Base-by-base conservation (phyloP, 2,113 vertebrate genomes). In the Oreochromis aureus region DNA sequence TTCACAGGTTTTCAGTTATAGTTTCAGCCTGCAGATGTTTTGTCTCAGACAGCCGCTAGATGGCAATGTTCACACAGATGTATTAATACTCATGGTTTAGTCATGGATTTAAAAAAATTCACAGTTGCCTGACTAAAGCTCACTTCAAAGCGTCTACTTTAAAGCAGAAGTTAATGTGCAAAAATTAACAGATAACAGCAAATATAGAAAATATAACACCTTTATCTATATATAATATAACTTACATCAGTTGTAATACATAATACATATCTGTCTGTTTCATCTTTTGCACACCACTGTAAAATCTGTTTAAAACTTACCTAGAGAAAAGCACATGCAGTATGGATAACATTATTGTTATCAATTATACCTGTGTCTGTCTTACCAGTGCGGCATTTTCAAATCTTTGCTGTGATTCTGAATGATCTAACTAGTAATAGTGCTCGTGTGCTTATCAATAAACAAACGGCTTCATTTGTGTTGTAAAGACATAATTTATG, bases 31-130 rank as follows among this genome's bases (percentile, higher is more conserved):
- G 9, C 32, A 85, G 32, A 19, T 87, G 91, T 41, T 80, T 51
- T 89, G 83, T 78, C 39, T 48, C 51, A 44, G 5, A 81, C 4
- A 56, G 83, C 92, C 95, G 93, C 94, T 78, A 90, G 95, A 87
- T 91, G 94, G 92, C 89, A 81, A 1, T 53, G 48, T 32, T 53
- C 24, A 53, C 27, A n/a, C 73, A n/a, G 16, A 18, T 4, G 46
- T 30, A 13, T 51, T 19, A 48, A 30, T 16, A 4, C 15, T 46
- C 22, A 12, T 12, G 54, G 48, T 44, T 73, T 10, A 8, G n/a
- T n/a, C n/a, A n/a, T n/a, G n/a, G n/a, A n/a, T n/a, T n/a, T n/a
- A 71, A 73, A 71, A 0, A 4, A 73, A 73, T 18, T 27, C 27
- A 27, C 3, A 27, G 27, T 27, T 19, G 10, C 27, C 46, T 8